Conservation (phyloP, 2,113 vertebrate genomes). For the Clarias batrachus region DNA sequence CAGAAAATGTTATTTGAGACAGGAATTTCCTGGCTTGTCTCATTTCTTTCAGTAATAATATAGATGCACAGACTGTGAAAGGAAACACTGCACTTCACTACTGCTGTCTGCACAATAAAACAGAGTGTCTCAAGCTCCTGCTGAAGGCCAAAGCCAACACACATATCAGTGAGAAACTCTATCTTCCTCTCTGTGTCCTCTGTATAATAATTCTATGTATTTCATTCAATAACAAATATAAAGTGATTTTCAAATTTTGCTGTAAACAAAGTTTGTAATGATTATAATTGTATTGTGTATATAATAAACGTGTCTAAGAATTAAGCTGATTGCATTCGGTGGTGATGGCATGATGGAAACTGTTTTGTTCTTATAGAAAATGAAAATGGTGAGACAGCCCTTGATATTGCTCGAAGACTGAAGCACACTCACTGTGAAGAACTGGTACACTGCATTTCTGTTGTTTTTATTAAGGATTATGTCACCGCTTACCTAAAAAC, state of each 20-base stretch:
- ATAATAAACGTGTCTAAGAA: too few relatives aligned
- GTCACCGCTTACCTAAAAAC: neutral
- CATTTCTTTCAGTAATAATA: conserved; percentile 52
- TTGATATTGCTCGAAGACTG: conserved; percentile 66
- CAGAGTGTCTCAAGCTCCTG: conserved; percentile 71
- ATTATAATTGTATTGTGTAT: neutral
- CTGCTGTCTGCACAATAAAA: conserved; percentile 72
- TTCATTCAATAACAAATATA: neutral
- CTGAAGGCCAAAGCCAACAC: conserved; percentile 70
- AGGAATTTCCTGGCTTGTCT: neutral
- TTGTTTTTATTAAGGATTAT: neutral
- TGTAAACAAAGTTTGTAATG: neutral
- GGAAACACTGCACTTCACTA: conserved; percentile 72
- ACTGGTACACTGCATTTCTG: conserved; percentile 60
- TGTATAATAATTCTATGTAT: neutral
- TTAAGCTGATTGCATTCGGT: neutral
- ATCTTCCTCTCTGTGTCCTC: neutral
- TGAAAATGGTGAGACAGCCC: conserved; percentile 60
- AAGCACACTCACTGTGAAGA: conserved; percentile 68
- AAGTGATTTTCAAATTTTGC: neutral
- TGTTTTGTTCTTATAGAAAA: conserved; percentile 61
- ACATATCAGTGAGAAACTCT: conserved; percentile 64
- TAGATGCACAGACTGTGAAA: conserved; percentile 59
- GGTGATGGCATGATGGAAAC: neutral
- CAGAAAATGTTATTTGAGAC: neutral